Base-by-base conservation (phyloP, 2,888 invertebrate genomes). In the Acronicta leporina region DNA sequence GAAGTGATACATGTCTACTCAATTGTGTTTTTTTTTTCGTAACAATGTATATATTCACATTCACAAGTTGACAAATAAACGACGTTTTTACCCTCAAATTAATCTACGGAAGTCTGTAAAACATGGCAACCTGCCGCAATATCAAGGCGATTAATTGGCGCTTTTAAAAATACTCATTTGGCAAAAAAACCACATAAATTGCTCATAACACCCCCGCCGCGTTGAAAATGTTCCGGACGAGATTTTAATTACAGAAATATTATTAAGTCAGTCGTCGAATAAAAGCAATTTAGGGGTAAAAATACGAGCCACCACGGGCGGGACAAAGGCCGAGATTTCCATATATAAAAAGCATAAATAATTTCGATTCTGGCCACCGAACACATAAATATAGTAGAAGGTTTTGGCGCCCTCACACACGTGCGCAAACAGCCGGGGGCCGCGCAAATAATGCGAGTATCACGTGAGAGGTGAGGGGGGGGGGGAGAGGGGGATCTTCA, bases 191-290 rank as follows among this genome's bases (percentile, higher is more conserved):
- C 80, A 82, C 82, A 84, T 85, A 86, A 88, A 88, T 87, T 85
- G 83, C 83, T 84, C 81, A 82, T 78, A 83, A 84, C 83, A 80
- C 80, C 81, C 61, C 68, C 51, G 38, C 67, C 69, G 84, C 84
- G 85, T 85, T 88, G 86, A 87, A 90, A 89, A 88, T 81, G 84
- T 86, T 85, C 81, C 68, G 82, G 82, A 84, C 82, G 87, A 87
- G 86, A 86, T 90, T 92, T 92, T 92, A 92, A 92, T 92, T 92
- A 92, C 92, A 89, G 87, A 89, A 90, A 90, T 91, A 92, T 87
- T 90, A 92, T 92, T 90, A 91, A 92, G 90, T 90, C 89, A 85
- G 83, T 82, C 84, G 87, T 82, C 88, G 86, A 88, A 91, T 90
- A 85, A 90, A 90, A 89, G 87, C 90, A 87, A 89, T 92, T 90